phyloP scores from a whole-genome alignment of 2,888 invertebrate species.

The Caenorhabditis sulstoni region DNA sequence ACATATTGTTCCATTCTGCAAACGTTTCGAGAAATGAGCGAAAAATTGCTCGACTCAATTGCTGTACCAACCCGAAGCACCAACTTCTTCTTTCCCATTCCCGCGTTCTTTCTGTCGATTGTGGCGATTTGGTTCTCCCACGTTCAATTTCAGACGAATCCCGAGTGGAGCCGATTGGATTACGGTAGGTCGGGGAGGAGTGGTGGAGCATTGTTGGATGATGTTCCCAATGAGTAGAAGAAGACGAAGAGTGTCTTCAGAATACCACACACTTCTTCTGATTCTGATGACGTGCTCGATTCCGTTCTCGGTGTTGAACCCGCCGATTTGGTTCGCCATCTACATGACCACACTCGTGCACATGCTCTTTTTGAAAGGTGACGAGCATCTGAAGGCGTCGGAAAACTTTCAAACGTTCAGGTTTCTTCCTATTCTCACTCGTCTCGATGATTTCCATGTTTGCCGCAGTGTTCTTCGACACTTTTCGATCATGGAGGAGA shows the following conservation, averaged over 20 bases:
- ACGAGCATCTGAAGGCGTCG: neutral
- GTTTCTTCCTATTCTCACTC: slow-evolving; percentile 2
- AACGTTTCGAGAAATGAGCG: too few species aligned
- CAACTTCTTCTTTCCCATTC: neutral
- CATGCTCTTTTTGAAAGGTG: slow-evolving; percentile 31
- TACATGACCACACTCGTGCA: slow-evolving; percentile 37
- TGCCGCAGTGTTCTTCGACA: too few species aligned
- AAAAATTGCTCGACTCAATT: too few species aligned
- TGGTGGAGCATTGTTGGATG: too few species aligned
- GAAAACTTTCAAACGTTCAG: neutral
- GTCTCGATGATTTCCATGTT: neutral
- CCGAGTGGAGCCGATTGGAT: too few species aligned
- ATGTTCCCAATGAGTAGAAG: too few species aligned
- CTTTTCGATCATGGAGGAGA: too few species aligned
- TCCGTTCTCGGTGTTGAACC: slow-evolving; percentile 25
- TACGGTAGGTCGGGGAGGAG: too few species aligned
- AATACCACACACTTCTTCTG: slow-evolving; percentile 25
- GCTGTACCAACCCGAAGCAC: too few species aligned
- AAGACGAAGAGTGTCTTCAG: slow-evolving; percentile 2
- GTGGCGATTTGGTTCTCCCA: neutral
- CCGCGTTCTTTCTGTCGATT: neutral
- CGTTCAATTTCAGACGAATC: neutral
- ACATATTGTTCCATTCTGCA: too few species aligned
- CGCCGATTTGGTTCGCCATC: slow-evolving; percentile 26
- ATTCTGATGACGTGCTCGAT: slow-evolving; percentile 13